A percentile compares a stretch with the other conserved stretches of the same genome.
phyloP scores from a whole-genome alignment of 2,888 invertebrate species.

The Hirtodrosophila trivittata region DNA sequence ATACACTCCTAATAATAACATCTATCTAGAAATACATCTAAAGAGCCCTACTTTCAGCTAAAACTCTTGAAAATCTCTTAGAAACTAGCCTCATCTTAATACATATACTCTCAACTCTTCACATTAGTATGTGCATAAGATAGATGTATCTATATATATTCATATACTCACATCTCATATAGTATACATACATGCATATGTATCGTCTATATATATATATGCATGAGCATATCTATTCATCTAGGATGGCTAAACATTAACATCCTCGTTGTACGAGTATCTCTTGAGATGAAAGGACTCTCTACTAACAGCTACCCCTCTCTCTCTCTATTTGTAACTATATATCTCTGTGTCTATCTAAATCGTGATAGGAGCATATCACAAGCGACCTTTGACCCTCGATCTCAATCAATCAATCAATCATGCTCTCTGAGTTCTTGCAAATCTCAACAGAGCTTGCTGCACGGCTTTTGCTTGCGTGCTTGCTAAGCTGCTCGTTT shows the following conservation, averaged over 20 bases:
- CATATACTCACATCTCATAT: background rate
- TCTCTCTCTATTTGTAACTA: slow-evolving; percentile 5
- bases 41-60: slow-evolving; percentile 13
- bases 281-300: too few relatives aligned
- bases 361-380: too few relatives aligned
- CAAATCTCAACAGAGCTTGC: slow-evolving; percentile 18
- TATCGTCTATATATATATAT: slow-evolving; percentile 5
- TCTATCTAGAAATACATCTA: slow-evolving; percentile 6
- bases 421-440: background rate
- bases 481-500: slow-evolving; percentile 54
- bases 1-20: slow-evolving; percentile 19
- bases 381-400: background rate
- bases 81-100: background rate
- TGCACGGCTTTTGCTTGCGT: slow-evolving; percentile 50
- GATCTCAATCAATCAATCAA: slow-evolving; percentile 1
- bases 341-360: background rate
- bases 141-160: slow-evolving; percentile 1
- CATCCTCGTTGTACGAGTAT: too few relatives aligned
- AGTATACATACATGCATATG: slow-evolving; percentile 7
- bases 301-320: slow-evolving; percentile 27
- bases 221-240: slow-evolving; percentile 17
- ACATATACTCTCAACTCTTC: too few relatives aligned
- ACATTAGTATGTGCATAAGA: slow-evolving; percentile 1
- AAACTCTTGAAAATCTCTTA: background rate
- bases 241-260: too few relatives aligned